Evolutionary conservation across 2,113 vertebrate genomes (phyloP).

Genomic region (Micronisus gabar): DNA sequence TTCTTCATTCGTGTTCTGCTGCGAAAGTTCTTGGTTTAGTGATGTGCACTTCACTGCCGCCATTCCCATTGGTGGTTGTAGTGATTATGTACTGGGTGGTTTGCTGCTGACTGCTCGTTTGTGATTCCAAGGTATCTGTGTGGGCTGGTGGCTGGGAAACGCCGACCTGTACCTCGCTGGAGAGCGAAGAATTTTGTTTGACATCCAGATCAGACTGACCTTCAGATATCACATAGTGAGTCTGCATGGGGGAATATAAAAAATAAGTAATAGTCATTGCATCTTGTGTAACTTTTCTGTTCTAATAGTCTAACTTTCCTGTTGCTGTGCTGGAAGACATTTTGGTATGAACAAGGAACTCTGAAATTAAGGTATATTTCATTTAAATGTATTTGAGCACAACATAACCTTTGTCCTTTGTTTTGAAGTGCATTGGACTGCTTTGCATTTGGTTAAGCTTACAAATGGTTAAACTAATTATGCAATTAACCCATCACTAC

Average conservation of each 20-base stretch:
- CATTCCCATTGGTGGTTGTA: conserved; percentile 85
- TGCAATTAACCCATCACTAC: neutral
- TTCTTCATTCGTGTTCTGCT: neutral
- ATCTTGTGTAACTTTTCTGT: neutral
- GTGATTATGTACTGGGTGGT: conserved; percentile 96
- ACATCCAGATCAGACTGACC: conserved; percentile 88
- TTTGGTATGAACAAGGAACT: neutral
- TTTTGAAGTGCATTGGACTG: neutral
- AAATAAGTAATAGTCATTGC: neutral
- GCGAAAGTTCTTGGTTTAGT: conserved; percentile 80
- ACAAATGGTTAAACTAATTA: neutral
- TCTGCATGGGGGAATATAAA: conserved; percentile 63
- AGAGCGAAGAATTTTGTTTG: conserved; percentile 77
- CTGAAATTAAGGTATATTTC: neutral
- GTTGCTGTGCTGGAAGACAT: neutral
- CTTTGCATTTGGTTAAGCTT: neutral
- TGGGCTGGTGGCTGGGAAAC: conserved; percentile 74
- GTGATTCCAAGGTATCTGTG: conserved; percentile 80
- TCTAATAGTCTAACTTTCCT: neutral
- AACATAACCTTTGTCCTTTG: neutral
- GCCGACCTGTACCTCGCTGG: conserved; percentile 58
- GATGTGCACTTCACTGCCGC: conserved; percentile 85
- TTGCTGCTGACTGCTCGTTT: conserved; percentile 73
- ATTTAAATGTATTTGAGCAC: neutral
- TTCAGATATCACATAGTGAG: conserved; percentile 96